phyloP scores from a whole-genome alignment of 2,113 vertebrate species.

The Corythornis cristatus region DNA sequence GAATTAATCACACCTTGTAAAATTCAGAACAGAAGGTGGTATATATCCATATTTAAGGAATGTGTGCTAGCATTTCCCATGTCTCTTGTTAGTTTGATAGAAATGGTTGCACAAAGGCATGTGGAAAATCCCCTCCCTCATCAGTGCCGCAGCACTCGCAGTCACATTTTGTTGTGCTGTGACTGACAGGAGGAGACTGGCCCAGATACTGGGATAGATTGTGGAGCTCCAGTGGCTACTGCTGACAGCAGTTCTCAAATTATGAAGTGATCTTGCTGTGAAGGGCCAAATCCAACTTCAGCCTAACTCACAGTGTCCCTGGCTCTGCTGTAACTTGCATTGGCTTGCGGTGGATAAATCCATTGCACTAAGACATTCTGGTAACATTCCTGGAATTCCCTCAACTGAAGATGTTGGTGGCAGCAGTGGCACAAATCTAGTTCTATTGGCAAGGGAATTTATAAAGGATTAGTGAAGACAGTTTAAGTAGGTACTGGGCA shows the following conservation, averaged over 20 bases:
- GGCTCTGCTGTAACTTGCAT: not conserved
- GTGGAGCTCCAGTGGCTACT: not conserved
- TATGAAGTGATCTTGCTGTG: accelerated
- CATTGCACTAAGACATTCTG: not conserved
- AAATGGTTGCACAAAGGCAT: accelerated
- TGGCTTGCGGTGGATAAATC: not conserved
- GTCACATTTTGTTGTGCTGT: too few species aligned
- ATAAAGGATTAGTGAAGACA: not conserved
- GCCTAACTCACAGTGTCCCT: not conserved
- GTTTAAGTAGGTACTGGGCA: not conserved
- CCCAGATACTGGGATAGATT: not conserved
- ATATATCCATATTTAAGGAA: not conserved
- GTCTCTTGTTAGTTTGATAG: not conserved
- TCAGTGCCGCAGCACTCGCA: too few species aligned
- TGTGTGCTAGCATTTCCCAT: not conserved
- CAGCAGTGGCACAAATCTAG: not conserved
- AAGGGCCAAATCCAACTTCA: not conserved
- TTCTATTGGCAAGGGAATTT: not conserved
- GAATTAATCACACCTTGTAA: not conserved
- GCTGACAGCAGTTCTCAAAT: not conserved
- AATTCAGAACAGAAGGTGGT: not conserved
- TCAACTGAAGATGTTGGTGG: not conserved
- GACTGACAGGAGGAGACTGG: not conserved
- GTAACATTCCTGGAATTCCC: not conserved
- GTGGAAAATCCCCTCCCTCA: not conserved